A percentile compares a stretch with the other conserved stretches of the same genome.
These are phyloP conservation scores for Leptinotarsa haldemani DNA, from an alignment of 2,888 invertebrate species.

Conservation along the genomic window DNA sequence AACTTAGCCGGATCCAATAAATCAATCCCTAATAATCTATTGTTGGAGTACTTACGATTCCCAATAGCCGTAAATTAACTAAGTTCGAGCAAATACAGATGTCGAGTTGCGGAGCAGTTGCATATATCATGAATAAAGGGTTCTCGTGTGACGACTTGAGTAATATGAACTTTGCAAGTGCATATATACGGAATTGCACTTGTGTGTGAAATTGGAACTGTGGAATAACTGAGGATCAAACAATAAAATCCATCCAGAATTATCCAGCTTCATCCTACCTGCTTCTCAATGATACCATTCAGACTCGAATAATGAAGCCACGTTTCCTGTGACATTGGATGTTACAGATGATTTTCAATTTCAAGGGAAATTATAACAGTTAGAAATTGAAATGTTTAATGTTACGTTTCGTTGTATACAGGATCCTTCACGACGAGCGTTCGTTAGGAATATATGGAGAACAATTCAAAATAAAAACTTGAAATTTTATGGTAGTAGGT, in stretches of 20 bases:
- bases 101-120: conserved; percentile 35
- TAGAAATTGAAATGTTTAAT: too few species aligned
- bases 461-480: too few species aligned
- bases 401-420: too few species aligned
- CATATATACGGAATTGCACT: conserved; percentile 23
- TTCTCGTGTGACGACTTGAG: conserved; percentile 18
- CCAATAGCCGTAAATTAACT: conserved; percentile 42
- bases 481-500: too few species aligned
- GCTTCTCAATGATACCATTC: not conserved
- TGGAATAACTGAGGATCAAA: not conserved
- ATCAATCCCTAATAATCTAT: conserved; percentile 40
- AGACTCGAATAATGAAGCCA: not conserved
- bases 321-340: not conserved
- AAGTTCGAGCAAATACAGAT: conserved; percentile 40
- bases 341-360: not conserved
- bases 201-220: conserved; percentile 15
- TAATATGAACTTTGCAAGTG: conserved; percentile 33
- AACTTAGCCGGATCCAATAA: conserved; percentile 36
- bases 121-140: conserved; percentile 29
- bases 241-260: conserved; percentile 5
- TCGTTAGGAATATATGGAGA: too few species aligned
- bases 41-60: conserved; percentile 40
- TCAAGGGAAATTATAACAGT: not conserved
- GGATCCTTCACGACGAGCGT: too few species aligned
- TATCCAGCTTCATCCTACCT: not conserved